A percentile compares a stretch with the other conserved stretches of the same genome.
phyloP scores from a whole-genome alignment of 1,140 invertebrate species.

The Harlomillsia oculata region DNA sequence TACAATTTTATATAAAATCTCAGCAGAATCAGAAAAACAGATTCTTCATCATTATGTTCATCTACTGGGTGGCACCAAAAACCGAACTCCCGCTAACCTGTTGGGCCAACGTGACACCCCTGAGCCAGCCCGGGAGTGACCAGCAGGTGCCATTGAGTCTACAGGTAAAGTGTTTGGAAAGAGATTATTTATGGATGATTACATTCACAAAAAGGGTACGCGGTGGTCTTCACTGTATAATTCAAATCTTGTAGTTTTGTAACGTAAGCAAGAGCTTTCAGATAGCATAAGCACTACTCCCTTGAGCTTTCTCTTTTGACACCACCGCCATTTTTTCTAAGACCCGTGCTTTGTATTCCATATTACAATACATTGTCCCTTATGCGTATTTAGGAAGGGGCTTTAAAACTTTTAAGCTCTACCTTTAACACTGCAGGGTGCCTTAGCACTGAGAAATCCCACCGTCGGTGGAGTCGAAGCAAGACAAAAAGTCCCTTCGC shows the following conservation, averaged over 20 bases:
- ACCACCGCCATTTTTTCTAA: no score
- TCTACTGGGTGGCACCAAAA: background rate
- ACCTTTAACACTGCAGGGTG: conserved; percentile 2
- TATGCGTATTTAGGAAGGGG: conserved; percentile 10
- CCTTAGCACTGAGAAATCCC: conserved; percentile 4
- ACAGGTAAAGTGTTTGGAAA: conserved; percentile 8
- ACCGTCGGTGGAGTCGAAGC: background rate
- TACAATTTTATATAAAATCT: background rate
- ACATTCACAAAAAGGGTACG: conserved; percentile 2
- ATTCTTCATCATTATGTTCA: no score
- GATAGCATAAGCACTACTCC: no score
- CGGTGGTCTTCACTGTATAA: conserved; percentile 11
- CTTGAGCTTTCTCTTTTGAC: no score
- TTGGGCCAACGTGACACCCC: background rate
- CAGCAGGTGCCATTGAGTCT: conserved; percentile 10
- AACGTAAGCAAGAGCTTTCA: no score
- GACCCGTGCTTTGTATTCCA: no score
- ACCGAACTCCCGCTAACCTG: background rate
- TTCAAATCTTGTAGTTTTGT: no score
- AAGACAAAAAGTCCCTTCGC: background rate
- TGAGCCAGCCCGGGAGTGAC: background rate
- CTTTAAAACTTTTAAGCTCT: conserved; percentile 2
- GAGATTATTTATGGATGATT: conserved; percentile 6
- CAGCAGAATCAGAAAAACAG: background rate
- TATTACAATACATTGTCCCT: no score